Evolutionary conservation across 2,113 vertebrate species (phyloP).

Genomic region (Otolemur garnettii): DNA sequence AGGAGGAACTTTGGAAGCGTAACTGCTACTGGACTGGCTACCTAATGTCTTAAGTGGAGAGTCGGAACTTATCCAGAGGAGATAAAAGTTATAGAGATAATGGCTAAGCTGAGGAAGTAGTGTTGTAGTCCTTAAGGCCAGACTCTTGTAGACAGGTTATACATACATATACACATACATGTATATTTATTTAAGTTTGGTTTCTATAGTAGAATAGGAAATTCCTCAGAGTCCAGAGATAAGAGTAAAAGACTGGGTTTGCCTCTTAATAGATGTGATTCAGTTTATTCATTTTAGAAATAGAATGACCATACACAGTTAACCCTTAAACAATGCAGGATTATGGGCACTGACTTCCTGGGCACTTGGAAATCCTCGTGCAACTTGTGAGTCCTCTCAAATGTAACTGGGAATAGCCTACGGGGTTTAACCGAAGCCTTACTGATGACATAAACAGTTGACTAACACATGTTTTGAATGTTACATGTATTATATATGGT

Average conservation of each 20-base stretch:
- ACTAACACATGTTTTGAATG: neutral
- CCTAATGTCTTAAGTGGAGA: constrained; percentile 1
- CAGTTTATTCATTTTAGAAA: constrained; percentile 18
- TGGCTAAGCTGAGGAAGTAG: neutral
- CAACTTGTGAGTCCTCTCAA: neutral
- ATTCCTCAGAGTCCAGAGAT: constrained; percentile 11
- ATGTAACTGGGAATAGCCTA: neutral
- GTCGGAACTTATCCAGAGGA: neutral
- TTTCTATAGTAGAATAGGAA: neutral
- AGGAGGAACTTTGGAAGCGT: constrained; percentile 11
- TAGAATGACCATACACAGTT: neutral
- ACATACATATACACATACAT: too few relatives aligned
- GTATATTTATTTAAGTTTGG: neutral
- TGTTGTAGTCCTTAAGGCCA: neutral
- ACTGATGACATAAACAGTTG: neutral
- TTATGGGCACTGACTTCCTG: neutral
- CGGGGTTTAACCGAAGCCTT: neutral
- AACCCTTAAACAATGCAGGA: neutral
- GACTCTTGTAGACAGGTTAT: neutral
- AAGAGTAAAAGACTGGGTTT: constrained; percentile 1
- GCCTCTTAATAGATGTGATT: neutral
- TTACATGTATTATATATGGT: neutral
- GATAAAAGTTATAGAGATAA: constrained; percentile 6
- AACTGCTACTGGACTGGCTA: neutral
- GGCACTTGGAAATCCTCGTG: neutral